Percentiles rank a stretch among this genome's conserved stretches.
phyloP scores from a whole-genome alignment of 1,140 invertebrate species.

The Zelostemma sp. region DNA sequence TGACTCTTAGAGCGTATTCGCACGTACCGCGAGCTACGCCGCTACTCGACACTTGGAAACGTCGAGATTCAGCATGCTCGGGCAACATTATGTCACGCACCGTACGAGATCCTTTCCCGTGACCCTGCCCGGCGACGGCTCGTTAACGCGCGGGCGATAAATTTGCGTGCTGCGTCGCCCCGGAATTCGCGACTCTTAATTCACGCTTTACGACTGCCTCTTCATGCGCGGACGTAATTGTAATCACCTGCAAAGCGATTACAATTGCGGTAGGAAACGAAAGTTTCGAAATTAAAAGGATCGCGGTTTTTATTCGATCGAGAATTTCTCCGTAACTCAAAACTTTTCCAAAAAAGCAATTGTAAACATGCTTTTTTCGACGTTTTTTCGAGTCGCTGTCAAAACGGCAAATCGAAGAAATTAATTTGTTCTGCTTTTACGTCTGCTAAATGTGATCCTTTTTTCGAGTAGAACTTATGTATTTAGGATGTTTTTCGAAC shows the following conservation, averaged over 20 bases:
- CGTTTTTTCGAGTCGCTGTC: too few relatives aligned
- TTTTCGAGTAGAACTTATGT: too few relatives aligned
- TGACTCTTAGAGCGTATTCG: constrained; percentile 32
- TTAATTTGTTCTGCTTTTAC: too few relatives aligned
- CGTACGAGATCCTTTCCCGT: constrained; percentile 10
- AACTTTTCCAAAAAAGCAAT: too few relatives aligned
- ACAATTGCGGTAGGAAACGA: too few relatives aligned
- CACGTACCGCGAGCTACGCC: constrained; percentile 10
- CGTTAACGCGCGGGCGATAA: constrained; percentile 6
- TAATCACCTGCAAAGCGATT: constrained; percentile 11
- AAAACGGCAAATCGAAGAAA: too few relatives aligned
- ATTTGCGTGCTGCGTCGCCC: neutral
- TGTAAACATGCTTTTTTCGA: too few relatives aligned
- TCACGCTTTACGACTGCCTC: constrained; percentile 9
- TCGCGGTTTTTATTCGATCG: too few relatives aligned
- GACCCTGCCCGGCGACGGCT: neutral
- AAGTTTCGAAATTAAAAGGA: too few relatives aligned
- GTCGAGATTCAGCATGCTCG: constrained; percentile 11
- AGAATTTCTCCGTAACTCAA: too few relatives aligned
- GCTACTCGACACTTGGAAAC: constrained; percentile 32
- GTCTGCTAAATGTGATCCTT: too few relatives aligned
- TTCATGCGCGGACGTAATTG: constrained; percentile 17
- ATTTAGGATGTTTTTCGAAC: too few relatives aligned
- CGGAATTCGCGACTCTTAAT: constrained; percentile 20
- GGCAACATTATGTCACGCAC: constrained; percentile 22